These are phyloP conservation scores for Ictalurus furcatus DNA, from an alignment of 2,113 vertebrate genomes.

Conservation along the genomic window DNA sequence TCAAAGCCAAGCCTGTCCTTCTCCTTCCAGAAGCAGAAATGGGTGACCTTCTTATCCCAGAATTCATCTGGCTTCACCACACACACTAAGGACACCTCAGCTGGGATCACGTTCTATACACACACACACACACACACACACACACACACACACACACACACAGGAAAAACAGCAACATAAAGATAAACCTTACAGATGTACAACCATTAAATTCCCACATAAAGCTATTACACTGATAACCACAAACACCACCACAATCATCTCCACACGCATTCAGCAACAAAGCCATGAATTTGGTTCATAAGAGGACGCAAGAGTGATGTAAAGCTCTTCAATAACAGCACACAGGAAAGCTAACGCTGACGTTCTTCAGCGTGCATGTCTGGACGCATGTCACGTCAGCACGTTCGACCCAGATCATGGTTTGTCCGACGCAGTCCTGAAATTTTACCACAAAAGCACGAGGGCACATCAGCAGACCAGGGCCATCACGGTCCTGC, in stretches of 20 bases:
- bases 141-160: not conserved
- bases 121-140: not conserved
- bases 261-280: not conserved
- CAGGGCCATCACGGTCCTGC: too few species aligned
- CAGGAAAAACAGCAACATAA: not conserved
- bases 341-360: not conserved
- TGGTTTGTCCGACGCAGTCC: too few species aligned
- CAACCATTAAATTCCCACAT: not conserved
- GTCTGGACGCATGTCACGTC: too few species aligned
- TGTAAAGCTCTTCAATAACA: not conserved
- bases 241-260: too few species aligned
- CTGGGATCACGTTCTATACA: slow-evolving; percentile 93
- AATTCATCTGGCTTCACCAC: slow-evolving; percentile 99
- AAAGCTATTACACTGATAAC: not conserved
- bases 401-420: too few species aligned
- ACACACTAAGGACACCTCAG: slow-evolving; percentile 96
- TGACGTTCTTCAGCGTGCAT: not conserved
- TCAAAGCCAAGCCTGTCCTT: slow-evolving; percentile 98
- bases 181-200: not conserved
- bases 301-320: not conserved
- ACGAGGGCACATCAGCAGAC: too few species aligned
- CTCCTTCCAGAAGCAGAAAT: slow-evolving; percentile 99
- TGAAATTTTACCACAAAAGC: too few species aligned
- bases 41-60: slow-evolving; percentile 99
- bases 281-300: not conserved